Evolutionary conservation across 35 echinoderm and acorn worm species (phyloP).

Genomic region (Heliocidaris tuberculata): DNA sequence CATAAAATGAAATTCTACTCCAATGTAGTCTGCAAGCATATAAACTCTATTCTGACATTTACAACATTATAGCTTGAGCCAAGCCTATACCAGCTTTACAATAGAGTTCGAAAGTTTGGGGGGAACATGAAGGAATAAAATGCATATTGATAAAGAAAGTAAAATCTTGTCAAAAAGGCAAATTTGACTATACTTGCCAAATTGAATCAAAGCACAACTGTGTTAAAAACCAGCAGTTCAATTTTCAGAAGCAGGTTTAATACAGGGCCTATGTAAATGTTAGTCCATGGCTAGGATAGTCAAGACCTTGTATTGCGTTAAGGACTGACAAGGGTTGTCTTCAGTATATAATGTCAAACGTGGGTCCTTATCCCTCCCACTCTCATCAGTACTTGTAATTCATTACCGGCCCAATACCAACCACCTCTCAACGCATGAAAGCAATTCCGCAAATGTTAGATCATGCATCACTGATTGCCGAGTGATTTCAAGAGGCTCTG

Average conservation of each 20-base stretch:
- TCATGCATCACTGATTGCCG: not conserved
- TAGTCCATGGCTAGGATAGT: not conserved
- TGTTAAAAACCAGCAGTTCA: not conserved
- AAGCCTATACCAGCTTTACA: too few species aligned
- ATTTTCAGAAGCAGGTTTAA: not conserved
- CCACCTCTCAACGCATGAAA: not conserved
- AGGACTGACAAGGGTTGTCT: not conserved
- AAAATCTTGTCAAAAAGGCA: too few species aligned
- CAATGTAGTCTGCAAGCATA: too few species aligned
- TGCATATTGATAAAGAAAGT: too few species aligned
- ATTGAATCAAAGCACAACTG: too few species aligned
- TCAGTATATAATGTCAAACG: not conserved
- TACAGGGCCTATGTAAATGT: not conserved
- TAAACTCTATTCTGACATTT: too few species aligned
- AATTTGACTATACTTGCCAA: too few species aligned
- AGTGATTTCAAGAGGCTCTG: not conserved
- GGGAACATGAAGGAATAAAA: too few species aligned
- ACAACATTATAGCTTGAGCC: too few species aligned
- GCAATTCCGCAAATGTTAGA: not conserved
- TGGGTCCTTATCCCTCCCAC: not conserved
- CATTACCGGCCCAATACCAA: not conserved
- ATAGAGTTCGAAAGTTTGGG: too few species aligned
- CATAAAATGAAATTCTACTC: too few species aligned
- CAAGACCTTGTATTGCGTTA: not conserved
- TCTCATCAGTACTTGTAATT: not conserved